Evolutionary conservation across 1,140 invertebrate genomes (phyloP).

Genomic region (Coptotermes formosanus): DNA sequence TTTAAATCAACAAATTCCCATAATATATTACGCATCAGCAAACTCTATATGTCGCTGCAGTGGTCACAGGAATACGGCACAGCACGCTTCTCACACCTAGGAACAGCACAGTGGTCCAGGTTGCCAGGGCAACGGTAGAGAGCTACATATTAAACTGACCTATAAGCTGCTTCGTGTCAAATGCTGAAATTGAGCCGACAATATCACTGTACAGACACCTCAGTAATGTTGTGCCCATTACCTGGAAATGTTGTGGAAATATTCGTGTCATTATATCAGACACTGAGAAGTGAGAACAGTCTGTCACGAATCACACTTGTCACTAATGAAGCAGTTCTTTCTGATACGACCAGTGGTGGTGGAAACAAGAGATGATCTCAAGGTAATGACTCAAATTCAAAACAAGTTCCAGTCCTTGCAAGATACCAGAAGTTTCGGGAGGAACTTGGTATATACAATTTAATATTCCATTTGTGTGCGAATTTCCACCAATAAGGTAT

Average conservation of each 20-base stretch:
- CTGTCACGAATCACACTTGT: no score
- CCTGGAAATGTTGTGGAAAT: background rate
- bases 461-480: no score
- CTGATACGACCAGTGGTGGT: background rate
- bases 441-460: no score
- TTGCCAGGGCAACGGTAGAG: background rate
- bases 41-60: no score
- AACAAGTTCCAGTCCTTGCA: no score
- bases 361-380: no score
- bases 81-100: background rate
- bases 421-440: no score
- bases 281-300: background rate
- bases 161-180: background rate
- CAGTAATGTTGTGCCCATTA: background rate
- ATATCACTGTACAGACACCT: background rate
- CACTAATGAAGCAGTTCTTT: background rate
- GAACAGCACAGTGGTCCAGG: background rate
- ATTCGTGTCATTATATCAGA: background rate
- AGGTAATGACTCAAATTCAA: no score
- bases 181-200: background rate
- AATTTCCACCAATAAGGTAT: no score
- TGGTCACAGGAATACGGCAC: background rate
- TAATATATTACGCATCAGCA: no score
- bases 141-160: slow-evolving; percentile 2
- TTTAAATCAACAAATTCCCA: no score